Conservation (phyloP, 2,888 invertebrate species). For the Mystacides longicornis region DNA sequence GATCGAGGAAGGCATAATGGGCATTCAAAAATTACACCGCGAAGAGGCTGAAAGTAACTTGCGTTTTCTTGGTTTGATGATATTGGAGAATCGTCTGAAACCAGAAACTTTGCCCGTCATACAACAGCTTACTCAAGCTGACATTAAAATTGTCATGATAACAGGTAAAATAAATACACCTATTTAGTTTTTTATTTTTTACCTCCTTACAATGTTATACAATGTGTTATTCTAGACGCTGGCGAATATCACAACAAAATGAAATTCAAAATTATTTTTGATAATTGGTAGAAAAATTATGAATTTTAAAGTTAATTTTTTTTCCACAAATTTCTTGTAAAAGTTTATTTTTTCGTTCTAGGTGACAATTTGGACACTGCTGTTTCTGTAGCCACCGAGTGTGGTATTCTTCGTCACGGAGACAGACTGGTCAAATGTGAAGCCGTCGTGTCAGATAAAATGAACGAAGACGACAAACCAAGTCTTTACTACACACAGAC, state of each 20-base stretch:
- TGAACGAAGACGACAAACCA: slow-evolving; percentile 11
- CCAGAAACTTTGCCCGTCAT: slow-evolving; percentile 80
- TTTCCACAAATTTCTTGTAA: too few relatives aligned
- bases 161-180: too few relatives aligned
- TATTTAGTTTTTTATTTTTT: too few relatives aligned
- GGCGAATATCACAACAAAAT: too few relatives aligned
- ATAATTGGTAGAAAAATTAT: too few relatives aligned
- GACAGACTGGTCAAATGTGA: slow-evolving; percentile 40
- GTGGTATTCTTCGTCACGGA: slow-evolving; percentile 66
- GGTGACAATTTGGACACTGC: slow-evolving; percentile 87
- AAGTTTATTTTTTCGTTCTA: slow-evolving; percentile 32
- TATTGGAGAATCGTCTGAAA: slow-evolving; percentile 93
- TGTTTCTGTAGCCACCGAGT: slow-evolving; percentile 85
- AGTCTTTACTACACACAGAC: slow-evolving; percentile 23
- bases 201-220: too few relatives aligned
- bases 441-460: slow-evolving; percentile 15
- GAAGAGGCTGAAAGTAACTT: slow-evolving; percentile 76
- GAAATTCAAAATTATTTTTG: too few relatives aligned
- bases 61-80: slow-evolving; percentile 79
- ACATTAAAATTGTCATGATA: slow-evolving; percentile 93
- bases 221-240: too few relatives aligned
- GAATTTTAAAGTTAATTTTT: too few relatives aligned
- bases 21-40: slow-evolving; percentile 66
- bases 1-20: slow-evolving; percentile 58
- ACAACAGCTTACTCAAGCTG: slow-evolving; percentile 68